phyloP scores from a whole-genome alignment of 2,113 vertebrate species.

The Nesogale talazaci region DNA sequence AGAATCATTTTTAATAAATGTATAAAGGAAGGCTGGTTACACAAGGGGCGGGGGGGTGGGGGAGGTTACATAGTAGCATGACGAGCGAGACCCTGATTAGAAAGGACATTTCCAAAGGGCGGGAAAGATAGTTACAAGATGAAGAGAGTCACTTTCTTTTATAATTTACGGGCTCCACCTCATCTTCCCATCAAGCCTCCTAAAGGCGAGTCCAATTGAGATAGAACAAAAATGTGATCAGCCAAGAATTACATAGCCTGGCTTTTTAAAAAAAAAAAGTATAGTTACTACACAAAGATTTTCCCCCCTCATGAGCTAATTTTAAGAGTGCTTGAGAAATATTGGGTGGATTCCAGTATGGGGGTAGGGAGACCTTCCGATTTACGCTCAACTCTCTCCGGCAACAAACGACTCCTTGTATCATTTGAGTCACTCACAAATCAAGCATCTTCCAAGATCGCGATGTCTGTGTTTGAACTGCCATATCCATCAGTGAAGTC shows the following conservation, averaged over 20 bases:
- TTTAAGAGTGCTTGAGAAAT: conserved; percentile 56
- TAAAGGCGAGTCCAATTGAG: conserved; percentile 39
- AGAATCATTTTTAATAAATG: conserved; percentile 61
- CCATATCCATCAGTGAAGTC: background rate
- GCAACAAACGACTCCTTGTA: background rate
- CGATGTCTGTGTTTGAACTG: background rate
- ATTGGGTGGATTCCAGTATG: conserved; percentile 2
- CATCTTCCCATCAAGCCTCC: background rate
- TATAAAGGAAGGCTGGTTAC: conserved; percentile 50
- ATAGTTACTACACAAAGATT: background rate
- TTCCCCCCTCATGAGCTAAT: conserved; percentile 25
- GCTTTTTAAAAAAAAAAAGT: conserved; percentile 51
- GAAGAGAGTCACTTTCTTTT: conserved; percentile 20
- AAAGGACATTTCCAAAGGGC: conserved; percentile 30
- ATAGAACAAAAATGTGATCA: conserved; percentile 27
- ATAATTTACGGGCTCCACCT: conserved; percentile 23
- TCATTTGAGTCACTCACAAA: background rate
- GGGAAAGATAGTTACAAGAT: conserved; percentile 10
- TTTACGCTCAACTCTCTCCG: conserved; percentile 3
- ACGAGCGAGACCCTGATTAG: conserved; percentile 24
- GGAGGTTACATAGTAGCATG: conserved; percentile 11
- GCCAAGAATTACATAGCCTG: conserved; percentile 52
- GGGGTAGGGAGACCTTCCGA: background rate
- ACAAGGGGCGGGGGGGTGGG: background rate
- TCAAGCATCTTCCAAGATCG: conserved; percentile 46